Percentiles rank a stretch among this genome's conserved stretches.
phyloP scores from a whole-genome alignment of 1,140 invertebrate species.

The Radopholus similis region DNA sequence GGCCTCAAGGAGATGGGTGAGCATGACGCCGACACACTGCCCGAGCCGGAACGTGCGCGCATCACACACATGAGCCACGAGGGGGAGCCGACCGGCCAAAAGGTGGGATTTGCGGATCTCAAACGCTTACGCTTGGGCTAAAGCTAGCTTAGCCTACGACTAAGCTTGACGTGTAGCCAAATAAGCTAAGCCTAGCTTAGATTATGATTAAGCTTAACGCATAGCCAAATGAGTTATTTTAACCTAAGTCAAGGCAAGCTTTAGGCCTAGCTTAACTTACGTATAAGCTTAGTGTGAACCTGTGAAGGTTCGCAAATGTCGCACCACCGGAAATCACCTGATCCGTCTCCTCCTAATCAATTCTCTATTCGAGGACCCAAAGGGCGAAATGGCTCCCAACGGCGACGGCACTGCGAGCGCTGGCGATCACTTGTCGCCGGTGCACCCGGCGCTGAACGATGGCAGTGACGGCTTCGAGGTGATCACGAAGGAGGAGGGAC shows the following conservation, averaged over 20 bases:
- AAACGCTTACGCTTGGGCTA: background rate
- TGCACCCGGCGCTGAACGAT: no score
- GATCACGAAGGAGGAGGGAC: background rate
- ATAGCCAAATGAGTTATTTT: background rate
- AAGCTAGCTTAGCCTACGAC: no score
- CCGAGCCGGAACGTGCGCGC: background rate
- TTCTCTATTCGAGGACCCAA: no score
- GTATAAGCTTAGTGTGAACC: background rate
- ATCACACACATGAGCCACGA: slow-evolving; percentile 7
- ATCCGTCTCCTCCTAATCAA: no score
- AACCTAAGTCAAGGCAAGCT: background rate
- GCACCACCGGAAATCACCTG: no score
- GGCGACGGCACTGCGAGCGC: no score
- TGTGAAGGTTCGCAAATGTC: background rate
- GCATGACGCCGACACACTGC: background rate
- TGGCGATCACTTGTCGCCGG: no score
- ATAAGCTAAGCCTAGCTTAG: no score
- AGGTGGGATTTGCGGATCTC: background rate
- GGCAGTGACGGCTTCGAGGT: background rate
- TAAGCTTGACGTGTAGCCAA: no score
- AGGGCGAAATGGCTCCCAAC: no score
- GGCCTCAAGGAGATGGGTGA: background rate
- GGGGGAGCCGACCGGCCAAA: background rate
- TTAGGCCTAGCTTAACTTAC: background rate
- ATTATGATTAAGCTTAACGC: background rate